Conservation (phyloP, 1,140 invertebrate species). For the Zaprionus ghesquierei region DNA sequence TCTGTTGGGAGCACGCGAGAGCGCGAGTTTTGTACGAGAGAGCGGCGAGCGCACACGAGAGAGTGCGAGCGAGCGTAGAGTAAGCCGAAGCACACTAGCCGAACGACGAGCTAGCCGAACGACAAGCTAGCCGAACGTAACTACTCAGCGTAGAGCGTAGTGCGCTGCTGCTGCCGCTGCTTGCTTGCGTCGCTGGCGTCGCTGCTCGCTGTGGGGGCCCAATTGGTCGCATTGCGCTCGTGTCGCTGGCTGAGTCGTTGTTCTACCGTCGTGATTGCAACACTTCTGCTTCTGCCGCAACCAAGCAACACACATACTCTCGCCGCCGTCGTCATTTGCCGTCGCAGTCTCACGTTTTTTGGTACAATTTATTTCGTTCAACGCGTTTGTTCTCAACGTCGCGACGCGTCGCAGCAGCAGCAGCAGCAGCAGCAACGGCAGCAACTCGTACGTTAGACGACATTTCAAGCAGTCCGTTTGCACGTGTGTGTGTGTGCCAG, state of each 20-base stretch:
- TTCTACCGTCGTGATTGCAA: slow-evolving; percentile 82
- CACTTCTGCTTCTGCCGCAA: slow-evolving; percentile 59
- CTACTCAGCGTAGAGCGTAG: background rate
- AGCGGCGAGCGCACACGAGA: background rate
- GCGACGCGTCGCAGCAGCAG: slow-evolving; percentile 32
- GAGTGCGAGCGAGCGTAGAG: background rate
- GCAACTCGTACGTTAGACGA: slow-evolving; percentile 47
- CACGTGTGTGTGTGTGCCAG: slow-evolving; percentile 61
- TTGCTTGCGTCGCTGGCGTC: slow-evolving; percentile 19
- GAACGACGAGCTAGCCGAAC: background rate
- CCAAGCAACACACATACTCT: slow-evolving; percentile 6
- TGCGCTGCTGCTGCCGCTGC: background rate
- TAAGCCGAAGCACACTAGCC: background rate
- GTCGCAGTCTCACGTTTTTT: slow-evolving; percentile 43
- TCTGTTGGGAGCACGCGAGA: background rate
- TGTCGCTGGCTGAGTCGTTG: slow-evolving; percentile 71
- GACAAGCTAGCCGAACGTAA: background rate
- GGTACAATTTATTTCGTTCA: slow-evolving; percentile 25
- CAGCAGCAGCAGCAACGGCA: slow-evolving; percentile 22
- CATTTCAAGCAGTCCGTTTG: slow-evolving; percentile 45
- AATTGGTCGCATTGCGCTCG: slow-evolving; percentile 52
- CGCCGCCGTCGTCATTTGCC: slow-evolving; percentile 24
- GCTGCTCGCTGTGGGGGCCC: slow-evolving; percentile 56
- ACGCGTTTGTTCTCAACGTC: too few species aligned
- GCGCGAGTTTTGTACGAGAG: background rate